Base-by-base conservation (phyloP, 2,888 invertebrate genomes). In the Scrobipalpa atriplicella region DNA sequence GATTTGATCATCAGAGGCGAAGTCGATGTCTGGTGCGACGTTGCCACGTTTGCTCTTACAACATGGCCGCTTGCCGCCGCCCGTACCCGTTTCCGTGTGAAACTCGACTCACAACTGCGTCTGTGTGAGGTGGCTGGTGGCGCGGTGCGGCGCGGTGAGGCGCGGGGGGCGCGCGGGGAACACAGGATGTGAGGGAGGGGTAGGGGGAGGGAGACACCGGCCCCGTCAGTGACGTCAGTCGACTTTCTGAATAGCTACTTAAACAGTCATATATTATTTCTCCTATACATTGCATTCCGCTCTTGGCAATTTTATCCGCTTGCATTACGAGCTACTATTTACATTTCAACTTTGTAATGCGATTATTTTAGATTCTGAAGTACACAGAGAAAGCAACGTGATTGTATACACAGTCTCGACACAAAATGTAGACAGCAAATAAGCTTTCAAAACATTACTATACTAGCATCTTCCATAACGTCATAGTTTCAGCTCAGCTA, bases 41-140 rank as follows among this genome's bases (percentile, higher is more conserved):
- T 92, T 92, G 92, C 92, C 92, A 89, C 83, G 82, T 87, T 86
- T 89, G 87, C 85, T 84, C 86, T 89, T 89, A 90, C 90, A 90
- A 90, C 90, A 90, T 90, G 91, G 91, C 92, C 86, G 84, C 84
- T 87, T 86, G 83, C 85, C 52, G 64, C 64, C 56, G 64, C 63
- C 52, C 83, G 88, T 89, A 89, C 89, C 88, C 89, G 90, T 91
- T 92, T 92, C 92, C 90, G 90, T 90, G 91, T 90, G 92, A 92
- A 92, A 91, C 92, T 90, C 89, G 81, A 89, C 84, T 84, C 81
- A 64, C 56, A 81, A 80, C 81, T 83, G 85, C 82, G 87, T 83
- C 85, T 87, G 87, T 89, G 87, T 88, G 84, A 83, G 80, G 78
- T 82, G 81, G 80, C 80, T 56, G 80, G 74, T 76, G 77, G 75